Percentiles rank a stretch among this genome's conserved stretches.
Conservation (phyloP, 2,888 invertebrate genomes). For the Agrochola lota region DNA sequence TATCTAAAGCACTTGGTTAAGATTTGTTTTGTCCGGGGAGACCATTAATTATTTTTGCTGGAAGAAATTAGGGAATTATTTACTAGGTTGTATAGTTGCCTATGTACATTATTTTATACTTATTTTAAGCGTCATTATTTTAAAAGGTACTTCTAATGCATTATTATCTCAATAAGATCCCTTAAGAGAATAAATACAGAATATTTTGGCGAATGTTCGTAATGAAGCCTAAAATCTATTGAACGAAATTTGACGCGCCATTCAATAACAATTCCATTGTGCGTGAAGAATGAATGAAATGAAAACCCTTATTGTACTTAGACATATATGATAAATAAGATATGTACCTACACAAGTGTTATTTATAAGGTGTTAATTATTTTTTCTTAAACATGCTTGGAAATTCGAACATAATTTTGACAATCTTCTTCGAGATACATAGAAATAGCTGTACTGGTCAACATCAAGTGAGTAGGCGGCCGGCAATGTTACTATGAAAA, state of each 20-base stretch:
- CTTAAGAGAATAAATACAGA: not conserved
- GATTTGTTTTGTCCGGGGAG: not conserved
- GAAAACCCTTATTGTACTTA: slow-evolving; percentile 1
- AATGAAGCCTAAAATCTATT: slow-evolving; percentile 10
- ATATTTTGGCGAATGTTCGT: not conserved
- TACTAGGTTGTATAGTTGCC: not conserved
- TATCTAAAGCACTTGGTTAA: not conserved
- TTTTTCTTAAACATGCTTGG: too few relatives aligned
- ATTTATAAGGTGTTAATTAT: not conserved
- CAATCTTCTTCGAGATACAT: too few relatives aligned
- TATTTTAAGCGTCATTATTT: not conserved
- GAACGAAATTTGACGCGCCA: slow-evolving; percentile 10
- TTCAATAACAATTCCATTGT: slow-evolving; percentile 38
- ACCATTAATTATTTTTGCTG: not conserved
- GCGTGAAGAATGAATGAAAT: slow-evolving; percentile 13
- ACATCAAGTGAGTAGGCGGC: too few relatives aligned
- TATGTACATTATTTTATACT: not conserved
- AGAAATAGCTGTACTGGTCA: too few relatives aligned
- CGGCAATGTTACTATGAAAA: too few relatives aligned
- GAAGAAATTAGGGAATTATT: not conserved
- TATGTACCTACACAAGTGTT: not conserved
- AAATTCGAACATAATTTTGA: too few relatives aligned
- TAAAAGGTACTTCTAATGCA: too few relatives aligned
- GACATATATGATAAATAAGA: not conserved
- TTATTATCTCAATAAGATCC: too few relatives aligned